These are phyloP conservation scores for Ptychoptera contaminata DNA, from an alignment of 2,888 invertebrate species.

Conservation along the genomic window DNA sequence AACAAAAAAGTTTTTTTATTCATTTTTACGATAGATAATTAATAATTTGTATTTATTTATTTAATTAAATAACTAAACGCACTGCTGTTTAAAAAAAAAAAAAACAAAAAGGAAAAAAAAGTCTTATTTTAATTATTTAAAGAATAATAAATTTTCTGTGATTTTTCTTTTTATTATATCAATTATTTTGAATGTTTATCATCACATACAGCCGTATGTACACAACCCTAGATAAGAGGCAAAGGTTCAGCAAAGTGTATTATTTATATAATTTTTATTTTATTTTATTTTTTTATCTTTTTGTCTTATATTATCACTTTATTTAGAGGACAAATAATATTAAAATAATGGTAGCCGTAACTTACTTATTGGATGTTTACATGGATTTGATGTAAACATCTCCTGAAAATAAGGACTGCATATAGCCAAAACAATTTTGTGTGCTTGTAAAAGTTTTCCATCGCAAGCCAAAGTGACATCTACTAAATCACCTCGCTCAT, in stretches of 20 bases:
- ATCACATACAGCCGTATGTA: background rate
- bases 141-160: too few relatives aligned
- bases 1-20: too few relatives aligned
- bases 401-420: constrained; percentile 36
- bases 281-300: constrained; percentile 3
- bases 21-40: too few relatives aligned
- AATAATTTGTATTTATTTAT: too few relatives aligned
- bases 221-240: background rate
- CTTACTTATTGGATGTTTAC: constrained; percentile 33
- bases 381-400: constrained; percentile 32
- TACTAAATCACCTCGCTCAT: constrained; percentile 33
- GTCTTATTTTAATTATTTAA: too few relatives aligned
- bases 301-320: background rate
- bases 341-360: constrained; percentile 10
- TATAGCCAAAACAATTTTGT: constrained; percentile 36
- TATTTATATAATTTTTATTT: too few relatives aligned
- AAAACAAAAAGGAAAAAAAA: too few relatives aligned
- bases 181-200: background rate
- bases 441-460: constrained; percentile 34
- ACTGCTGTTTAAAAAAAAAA: too few relatives aligned
- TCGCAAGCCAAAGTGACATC: constrained; percentile 37
- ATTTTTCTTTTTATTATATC: too few relatives aligned
- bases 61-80: too few relatives aligned
- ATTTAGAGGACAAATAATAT: background rate
- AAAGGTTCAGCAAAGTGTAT: too few relatives aligned